phyloP scores from a whole-genome alignment of 2,888 invertebrate genomes.

The Terebella lapidaria region DNA sequence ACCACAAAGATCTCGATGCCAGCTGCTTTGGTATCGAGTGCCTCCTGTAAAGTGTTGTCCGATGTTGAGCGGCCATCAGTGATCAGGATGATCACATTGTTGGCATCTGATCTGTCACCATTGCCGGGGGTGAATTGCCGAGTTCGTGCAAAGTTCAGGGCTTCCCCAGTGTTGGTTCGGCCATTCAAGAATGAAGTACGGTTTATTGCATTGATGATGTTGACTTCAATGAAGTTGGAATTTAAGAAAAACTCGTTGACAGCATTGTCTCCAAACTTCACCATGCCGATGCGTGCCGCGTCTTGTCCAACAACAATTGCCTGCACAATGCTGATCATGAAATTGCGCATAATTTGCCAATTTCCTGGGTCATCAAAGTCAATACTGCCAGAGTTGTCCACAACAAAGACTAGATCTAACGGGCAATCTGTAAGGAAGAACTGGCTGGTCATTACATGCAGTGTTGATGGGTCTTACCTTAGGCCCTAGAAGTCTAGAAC shows the following conservation, averaged over 20 bases:
- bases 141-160: constrained; percentile 22
- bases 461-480: too few relatives aligned
- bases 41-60: constrained; percentile 10
- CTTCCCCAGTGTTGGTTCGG: constrained; percentile 29
- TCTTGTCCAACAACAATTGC: constrained; percentile 23
- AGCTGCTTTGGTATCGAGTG: constrained; percentile 1
- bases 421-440: not conserved
- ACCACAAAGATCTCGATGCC: constrained; percentile 18
- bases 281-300: constrained; percentile 26
- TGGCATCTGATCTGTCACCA: constrained; percentile 35
- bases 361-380: constrained; percentile 22
- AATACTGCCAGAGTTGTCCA: constrained; percentile 8
- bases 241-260: constrained; percentile 26
- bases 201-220: constrained; percentile 25
- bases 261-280: constrained; percentile 24
- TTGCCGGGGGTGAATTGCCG: constrained; percentile 18
- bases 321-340: constrained; percentile 25
- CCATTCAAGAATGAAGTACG: constrained; percentile 21
- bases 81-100: constrained; percentile 31
- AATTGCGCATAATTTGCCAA: constrained; percentile 26
- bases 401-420: constrained; percentile 9
- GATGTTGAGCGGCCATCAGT: constrained; percentile 37
- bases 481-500: too few relatives aligned
- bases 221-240: constrained; percentile 18
- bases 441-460: not conserved